phyloP scores from a whole-genome alignment of 2,113 vertebrate species.

The Mobula birostris region DNA sequence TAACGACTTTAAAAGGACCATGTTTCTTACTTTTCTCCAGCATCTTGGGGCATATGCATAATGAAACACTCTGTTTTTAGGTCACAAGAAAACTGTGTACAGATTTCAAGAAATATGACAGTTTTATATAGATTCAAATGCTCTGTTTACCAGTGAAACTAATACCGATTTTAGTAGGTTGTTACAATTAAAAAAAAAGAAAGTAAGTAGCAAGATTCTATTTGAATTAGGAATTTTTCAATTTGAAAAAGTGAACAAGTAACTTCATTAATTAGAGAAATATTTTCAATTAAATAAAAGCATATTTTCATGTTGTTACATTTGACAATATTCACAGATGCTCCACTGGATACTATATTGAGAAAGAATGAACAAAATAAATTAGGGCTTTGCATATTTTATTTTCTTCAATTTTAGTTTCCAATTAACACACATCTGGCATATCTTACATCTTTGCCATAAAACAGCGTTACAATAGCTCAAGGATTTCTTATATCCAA shows the following conservation, averaged over 20 bases:
- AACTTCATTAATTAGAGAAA: neutral
- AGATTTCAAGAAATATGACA: neutral
- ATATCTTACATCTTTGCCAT: slow-evolving; percentile 99
- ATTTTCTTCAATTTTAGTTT: slow-evolving; percentile 81
- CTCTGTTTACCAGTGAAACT: neutral
- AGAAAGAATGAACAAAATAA: slow-evolving; percentile 59
- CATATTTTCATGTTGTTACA: slow-evolving; percentile 3
- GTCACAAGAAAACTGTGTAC: neutral
- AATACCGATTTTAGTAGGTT: neutral
- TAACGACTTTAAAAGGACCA: neutral
- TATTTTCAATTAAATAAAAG: slow-evolving; percentile 33
- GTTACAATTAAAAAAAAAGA: neutral
- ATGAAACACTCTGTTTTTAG: neutral
- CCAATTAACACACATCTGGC: slow-evolving; percentile 92
- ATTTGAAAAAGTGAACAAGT: neutral
- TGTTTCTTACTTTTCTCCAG: neutral
- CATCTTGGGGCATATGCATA: neutral
- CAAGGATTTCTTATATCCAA: slow-evolving; percentile 97
- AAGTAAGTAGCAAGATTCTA: neutral
- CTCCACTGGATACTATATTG: slow-evolving; percentile 37
- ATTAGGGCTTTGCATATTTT: slow-evolving; percentile 98
- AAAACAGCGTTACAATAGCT: slow-evolving; percentile 99
- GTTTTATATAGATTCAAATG: neutral
- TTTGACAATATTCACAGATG: slow-evolving; percentile 43
- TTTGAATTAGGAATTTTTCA: slow-evolving; percentile 6